Evolutionary conservation across 1,140 invertebrate genomes (phyloP).

Genomic region (Hestina assimilis): DNA sequence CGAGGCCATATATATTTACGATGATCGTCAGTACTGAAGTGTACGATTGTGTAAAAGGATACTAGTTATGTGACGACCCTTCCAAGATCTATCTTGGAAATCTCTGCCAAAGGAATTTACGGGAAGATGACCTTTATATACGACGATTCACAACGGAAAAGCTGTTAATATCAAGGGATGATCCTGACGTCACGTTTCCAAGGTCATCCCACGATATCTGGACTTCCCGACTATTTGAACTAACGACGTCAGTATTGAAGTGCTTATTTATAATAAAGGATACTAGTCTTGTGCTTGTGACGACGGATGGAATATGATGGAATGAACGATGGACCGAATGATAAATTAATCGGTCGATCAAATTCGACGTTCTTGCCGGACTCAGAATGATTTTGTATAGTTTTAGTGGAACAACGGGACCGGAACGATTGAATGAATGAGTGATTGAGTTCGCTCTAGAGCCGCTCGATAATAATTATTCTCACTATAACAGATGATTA

Average conservation of each 20-base stretch:
- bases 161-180: too few species aligned
- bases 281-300: slow-evolving; percentile 31
- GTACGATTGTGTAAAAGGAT: slow-evolving; percentile 4
- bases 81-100: too few species aligned
- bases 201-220: too few species aligned
- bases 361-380: slow-evolving; percentile 63
- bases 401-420: slow-evolving; percentile 51
- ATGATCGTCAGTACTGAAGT: slow-evolving; percentile 65
- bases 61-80: slow-evolving; percentile 38
- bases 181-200: too few species aligned
- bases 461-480: slow-evolving; percentile 24
- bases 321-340: too few species aligned
- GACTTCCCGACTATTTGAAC: slow-evolving; percentile 79
- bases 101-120: too few species aligned
- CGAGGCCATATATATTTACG: slow-evolving; percentile 79
- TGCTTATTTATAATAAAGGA: slow-evolving; percentile 8
- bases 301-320: slow-evolving; percentile 2
- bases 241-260: slow-evolving; percentile 67
- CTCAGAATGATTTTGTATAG: slow-evolving; percentile 26
- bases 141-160: too few species aligned
- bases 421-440: slow-evolving; percentile 35
- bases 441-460: not conserved
- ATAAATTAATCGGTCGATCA: too few species aligned
- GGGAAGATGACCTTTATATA: too few species aligned
- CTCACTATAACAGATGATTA: slow-evolving; percentile 16